Base-by-base conservation (phyloP, 2,888 invertebrate genomes). In the Dasysyrphus albostriatus region DNA sequence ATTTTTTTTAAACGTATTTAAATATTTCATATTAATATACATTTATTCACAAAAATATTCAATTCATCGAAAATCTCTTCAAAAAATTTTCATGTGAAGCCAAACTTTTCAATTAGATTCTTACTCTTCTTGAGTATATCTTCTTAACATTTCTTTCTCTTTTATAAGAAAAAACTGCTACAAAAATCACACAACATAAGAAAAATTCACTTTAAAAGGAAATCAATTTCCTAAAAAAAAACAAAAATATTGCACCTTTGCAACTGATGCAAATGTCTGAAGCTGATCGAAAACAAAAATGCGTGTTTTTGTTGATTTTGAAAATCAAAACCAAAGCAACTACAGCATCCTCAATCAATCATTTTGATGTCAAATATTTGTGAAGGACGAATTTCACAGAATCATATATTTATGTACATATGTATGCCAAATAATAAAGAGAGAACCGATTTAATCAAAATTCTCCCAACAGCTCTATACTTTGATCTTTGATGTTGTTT, bases 311-410 rank as follows among this genome's bases (percentile, higher is more conserved):
- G 74, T 63, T 51, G 63, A 54, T 65, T 65, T 65, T 32, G 34
- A 65, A 65, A 65, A 75, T 65, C 75, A 61, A 70, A 54, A 54
- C 29, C 14, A 61, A 70, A 78, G 61, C 24, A 65, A 67, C 65
- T 65, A 24, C 24, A 24, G 75, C 61, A 70, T 69, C 76, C 67
- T 77, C 69, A 77, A 77, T 77, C 76, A 77, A 77, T 77, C 67
- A 59, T 77, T 77, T 77, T 39, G 12, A 69, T 69, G 47, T 49
- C 67, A 77, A 76, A 69, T 69, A 77, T 69, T 59, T 77, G 39
- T 58, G 12, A n/a, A 59, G 58, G 37, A 67, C 67, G 16, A 69
- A 76, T 67, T 56, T 69, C 49, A 69, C 29, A 59, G 44, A 32
- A 44, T 32, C 32, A 65, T 58, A 58, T 34, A 9, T 34, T 58